phyloP scores from a whole-genome alignment of 2,888 invertebrate genomes.

The Labia minor region DNA sequence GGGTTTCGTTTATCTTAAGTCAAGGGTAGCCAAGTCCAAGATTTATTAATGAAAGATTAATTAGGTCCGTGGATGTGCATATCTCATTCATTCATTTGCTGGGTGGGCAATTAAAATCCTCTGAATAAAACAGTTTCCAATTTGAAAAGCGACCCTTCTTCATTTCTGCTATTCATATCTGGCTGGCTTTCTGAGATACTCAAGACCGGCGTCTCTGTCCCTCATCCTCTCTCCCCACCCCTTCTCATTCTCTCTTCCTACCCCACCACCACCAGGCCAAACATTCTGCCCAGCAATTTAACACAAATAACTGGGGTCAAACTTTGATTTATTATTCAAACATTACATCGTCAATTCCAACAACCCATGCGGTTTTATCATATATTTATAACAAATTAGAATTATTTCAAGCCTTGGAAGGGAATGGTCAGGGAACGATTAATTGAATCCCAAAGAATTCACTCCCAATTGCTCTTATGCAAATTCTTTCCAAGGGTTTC shows the following conservation, averaged over 20 bases:
- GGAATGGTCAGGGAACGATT: not conserved
- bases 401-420: not conserved
- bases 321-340: slow-evolving; percentile 8
- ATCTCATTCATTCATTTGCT: slow-evolving; percentile 1
- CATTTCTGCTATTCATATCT: slow-evolving; percentile 2
- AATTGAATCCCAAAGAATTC: not conserved
- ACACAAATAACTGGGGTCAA: not conserved
- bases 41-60: not conserved
- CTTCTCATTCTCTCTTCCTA: too few species aligned
- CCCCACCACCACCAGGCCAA: not conserved
- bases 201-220: not conserved
- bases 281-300: not conserved
- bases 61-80: not conserved
- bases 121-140: slow-evolving; percentile 28
- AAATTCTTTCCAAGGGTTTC: too few species aligned
- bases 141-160: slow-evolving; percentile 13
- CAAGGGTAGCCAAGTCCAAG: slow-evolving; percentile 2
- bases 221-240: too few species aligned
- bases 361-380: not conserved
- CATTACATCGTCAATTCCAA: slow-evolving; percentile 4
- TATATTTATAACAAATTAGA: not conserved
- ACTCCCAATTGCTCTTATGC: too few species aligned
- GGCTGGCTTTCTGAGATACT: slow-evolving; percentile 13
- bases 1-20: not conserved
- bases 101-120: slow-evolving; percentile 28